Percentiles rank a stretch among this genome's conserved stretches.
Conservation (phyloP, 2,113 vertebrate genomes). For the Arizona elegans region DNA sequence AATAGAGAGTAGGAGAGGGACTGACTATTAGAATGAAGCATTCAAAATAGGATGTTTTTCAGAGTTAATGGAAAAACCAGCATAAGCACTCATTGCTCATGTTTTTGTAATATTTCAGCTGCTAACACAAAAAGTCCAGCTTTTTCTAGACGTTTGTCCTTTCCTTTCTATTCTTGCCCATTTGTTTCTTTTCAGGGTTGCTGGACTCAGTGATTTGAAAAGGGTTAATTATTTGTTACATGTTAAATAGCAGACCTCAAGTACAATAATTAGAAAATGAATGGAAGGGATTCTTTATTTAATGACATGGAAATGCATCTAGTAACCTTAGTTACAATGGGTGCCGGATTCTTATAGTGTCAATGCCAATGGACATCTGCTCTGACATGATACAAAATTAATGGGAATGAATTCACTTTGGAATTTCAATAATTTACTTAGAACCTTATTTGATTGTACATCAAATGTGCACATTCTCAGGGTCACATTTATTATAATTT, state of each 20-base stretch:
- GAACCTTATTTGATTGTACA: neutral
- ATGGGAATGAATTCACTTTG: neutral
- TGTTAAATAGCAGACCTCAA: neutral
- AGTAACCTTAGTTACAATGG: neutral
- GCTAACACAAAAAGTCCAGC: neutral
- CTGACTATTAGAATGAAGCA: neutral
- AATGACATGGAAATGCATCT: neutral
- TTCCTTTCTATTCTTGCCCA: neutral
- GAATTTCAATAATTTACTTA: neutral
- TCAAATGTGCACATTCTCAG: neutral
- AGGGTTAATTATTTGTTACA: neutral
- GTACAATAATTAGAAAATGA: neutral
- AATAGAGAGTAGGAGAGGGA: neutral
- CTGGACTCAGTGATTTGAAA: neutral
- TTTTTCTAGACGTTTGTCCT: neutral
- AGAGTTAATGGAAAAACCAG: neutral
- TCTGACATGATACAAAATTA: neutral
- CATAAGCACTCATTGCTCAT: neutral
- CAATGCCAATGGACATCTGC: neutral
- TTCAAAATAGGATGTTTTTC: neutral
- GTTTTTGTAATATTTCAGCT: neutral
- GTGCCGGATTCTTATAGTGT: neutral
- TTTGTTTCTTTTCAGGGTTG: neutral
- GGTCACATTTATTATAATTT: neutral
- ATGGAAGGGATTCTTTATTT: neutral